Conservation (phyloP, 2,113 vertebrate species). For the Patagioenas fasciata region DNA sequence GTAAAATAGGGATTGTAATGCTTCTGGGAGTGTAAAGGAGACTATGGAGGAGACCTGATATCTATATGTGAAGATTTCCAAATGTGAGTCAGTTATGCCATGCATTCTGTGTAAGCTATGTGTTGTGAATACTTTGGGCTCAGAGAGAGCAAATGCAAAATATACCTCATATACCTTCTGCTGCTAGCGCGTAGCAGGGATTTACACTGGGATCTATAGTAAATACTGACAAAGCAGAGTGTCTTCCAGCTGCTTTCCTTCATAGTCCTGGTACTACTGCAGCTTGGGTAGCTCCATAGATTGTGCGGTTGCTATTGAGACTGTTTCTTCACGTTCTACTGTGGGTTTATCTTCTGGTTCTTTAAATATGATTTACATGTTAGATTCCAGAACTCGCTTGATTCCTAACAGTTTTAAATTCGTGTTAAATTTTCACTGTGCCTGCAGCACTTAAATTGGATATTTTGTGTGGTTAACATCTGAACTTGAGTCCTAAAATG, state of each 20-base stretch:
- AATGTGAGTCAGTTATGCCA: neutral
- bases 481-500: neutral
- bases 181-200: neutral
- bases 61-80: neutral
- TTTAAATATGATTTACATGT: neutral
- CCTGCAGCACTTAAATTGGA: neutral
- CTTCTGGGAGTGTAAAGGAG: neutral
- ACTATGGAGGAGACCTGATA: neutral
- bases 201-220: neutral
- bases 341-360: neutral
- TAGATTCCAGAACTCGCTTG: neutral
- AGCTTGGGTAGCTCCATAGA: neutral
- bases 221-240: neutral
- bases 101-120: neutral
- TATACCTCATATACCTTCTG: neutral
- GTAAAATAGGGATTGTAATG: neutral
- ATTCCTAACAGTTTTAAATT: neutral
- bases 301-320: neutral
- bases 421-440: neutral
- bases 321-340: neutral
- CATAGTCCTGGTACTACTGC: neutral
- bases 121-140: neutral
- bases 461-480: neutral
- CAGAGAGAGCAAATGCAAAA: neutral
- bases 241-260: neutral